These are phyloP conservation scores for Holacanthus passer DNA, from an alignment of 2,113 vertebrate genomes.

Conservation along the genomic window DNA sequence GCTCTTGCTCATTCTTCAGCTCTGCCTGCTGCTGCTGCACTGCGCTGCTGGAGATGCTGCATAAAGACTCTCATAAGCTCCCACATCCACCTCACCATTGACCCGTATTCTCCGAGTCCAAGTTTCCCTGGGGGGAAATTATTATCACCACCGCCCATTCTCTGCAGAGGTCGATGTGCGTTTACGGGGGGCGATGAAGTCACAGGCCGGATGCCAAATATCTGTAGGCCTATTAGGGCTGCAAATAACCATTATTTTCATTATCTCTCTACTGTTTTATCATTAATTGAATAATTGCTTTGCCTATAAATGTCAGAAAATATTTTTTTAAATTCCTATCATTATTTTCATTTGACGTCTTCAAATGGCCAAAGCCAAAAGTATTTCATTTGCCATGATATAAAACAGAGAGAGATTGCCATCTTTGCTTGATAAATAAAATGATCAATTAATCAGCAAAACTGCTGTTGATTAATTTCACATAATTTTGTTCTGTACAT, in stretches of 20 bases:
- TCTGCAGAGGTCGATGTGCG: conserved; percentile 11
- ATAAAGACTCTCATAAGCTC: conserved; percentile 55
- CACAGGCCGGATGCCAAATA: conserved; percentile 26
- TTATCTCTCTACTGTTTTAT: neutral
- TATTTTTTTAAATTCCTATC: neutral
- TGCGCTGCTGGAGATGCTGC: conserved; percentile 28
- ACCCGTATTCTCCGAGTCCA: conserved; percentile 17
- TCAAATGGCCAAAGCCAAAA: neutral
- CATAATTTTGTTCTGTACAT: neutral
- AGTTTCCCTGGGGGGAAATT: conserved; percentile 32
- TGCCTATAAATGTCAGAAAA: neutral
- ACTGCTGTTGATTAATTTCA: neutral
- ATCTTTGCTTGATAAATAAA: neutral
- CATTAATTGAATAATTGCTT: neutral
- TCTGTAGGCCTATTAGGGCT: neutral
- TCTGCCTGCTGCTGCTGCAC: conserved; percentile 17
- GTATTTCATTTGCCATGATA: neutral
- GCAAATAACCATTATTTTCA: conserved; percentile 6
- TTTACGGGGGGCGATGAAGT: conserved; percentile 19
- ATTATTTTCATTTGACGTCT: neutral
- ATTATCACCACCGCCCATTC: conserved; percentile 36
- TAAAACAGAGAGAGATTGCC: neutral
- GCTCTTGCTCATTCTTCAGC: conserved; percentile 19
- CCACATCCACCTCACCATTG: conserved; percentile 26
- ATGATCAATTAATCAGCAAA: neutral